Percentiles rank a stretch among this genome's conserved stretches.
Conservation (phyloP, 2,113 vertebrate species). For the Stigmatopora argus region DNA sequence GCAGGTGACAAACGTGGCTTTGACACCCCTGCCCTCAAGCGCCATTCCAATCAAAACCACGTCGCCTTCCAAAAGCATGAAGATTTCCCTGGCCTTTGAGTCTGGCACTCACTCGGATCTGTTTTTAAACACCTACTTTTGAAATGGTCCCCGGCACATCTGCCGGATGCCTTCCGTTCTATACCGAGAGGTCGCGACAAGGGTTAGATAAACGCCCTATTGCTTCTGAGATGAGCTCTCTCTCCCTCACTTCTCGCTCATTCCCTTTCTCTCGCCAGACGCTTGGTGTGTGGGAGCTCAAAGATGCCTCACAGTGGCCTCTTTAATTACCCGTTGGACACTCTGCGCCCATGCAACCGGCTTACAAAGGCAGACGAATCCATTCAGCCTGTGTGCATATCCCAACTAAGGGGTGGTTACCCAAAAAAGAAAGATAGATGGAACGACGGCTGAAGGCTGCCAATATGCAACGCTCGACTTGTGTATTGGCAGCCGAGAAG, state of each 20-base stretch:
- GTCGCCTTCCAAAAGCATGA: not conserved
- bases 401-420: not conserved
- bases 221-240: not conserved
- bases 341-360: conserved; percentile 21
- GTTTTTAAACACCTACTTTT: conserved; percentile 19
- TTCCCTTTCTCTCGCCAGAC: too few relatives aligned
- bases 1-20: too few relatives aligned
- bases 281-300: conserved; percentile 8
- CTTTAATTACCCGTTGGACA: conserved; percentile 48
- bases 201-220: not conserved
- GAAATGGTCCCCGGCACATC: conserved; percentile 43
- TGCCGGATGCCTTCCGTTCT: conserved; percentile 37
- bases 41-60: not conserved
- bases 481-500: conserved; percentile 60
- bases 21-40: not conserved
- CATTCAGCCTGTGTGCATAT: conserved; percentile 8
- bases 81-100: not conserved
- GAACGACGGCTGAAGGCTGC: not conserved
- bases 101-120: not conserved
- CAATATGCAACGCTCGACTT: conserved; percentile 27
- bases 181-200: conserved; percentile 20
- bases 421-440: too few relatives aligned
- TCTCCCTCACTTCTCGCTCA: not conserved
- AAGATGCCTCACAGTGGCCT: conserved; percentile 27
- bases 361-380: conserved; percentile 20